phyloP scores from a whole-genome alignment of 2,113 vertebrate species.

The Xiphias gladius region DNA sequence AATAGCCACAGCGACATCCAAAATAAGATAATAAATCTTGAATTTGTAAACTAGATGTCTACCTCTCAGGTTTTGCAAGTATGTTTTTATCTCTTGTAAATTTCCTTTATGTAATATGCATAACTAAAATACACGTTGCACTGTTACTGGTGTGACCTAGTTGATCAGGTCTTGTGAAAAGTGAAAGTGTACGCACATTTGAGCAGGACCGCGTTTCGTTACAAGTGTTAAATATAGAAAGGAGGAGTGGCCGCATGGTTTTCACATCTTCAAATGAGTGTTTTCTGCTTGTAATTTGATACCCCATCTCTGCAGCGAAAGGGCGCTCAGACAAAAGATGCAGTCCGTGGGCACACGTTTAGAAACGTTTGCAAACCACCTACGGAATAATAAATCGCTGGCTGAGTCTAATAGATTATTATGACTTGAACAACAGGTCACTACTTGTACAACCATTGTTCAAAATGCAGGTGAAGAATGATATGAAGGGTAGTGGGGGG shows the following conservation, averaged over 20 bases:
- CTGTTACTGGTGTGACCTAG: not conserved
- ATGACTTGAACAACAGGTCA: not conserved
- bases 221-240: constrained; percentile 74
- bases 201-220: constrained; percentile 38
- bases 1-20: not conserved
- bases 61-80: not conserved
- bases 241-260: constrained; percentile 65
- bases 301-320: constrained; percentile 50
- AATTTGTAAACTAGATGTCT: not conserved
- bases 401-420: not conserved
- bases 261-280: constrained; percentile 50
- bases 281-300: constrained; percentile 73
- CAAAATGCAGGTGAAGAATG: constrained; percentile 33
- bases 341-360: not conserved
- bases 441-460: constrained; percentile 35
- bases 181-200: constrained; percentile 29
- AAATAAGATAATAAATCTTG: not conserved
- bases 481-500: constrained; percentile 26
- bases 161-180: constrained; percentile 17
- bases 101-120: not conserved
- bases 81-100: not conserved
- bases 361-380: constrained; percentile 15
- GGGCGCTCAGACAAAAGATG: constrained; percentile 64
- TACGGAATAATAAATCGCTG: not conserved
- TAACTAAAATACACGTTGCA: not conserved